Evolutionary conservation across 2,888 invertebrate genomes (phyloP).

Genomic region (Hydrotaea diabolus): DNA sequence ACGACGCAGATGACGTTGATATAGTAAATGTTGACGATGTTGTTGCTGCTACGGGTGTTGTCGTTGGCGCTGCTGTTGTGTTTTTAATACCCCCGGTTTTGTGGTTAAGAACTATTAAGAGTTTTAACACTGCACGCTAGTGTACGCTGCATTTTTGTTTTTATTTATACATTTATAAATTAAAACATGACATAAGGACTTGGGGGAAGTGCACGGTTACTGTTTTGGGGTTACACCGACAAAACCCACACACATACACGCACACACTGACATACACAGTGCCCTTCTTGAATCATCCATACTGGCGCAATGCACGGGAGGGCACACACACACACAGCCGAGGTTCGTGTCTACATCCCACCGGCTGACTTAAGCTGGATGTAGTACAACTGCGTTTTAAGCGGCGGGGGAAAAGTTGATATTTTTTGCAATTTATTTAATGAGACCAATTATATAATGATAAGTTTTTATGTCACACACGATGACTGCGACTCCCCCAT

Average conservation of each 20-base stretch:
- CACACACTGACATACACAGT: neutral
- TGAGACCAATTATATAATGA: slow-evolving; percentile 41
- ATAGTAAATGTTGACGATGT: neutral
- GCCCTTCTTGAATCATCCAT: neutral
- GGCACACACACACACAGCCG: too few species aligned
- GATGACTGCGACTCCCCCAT: neutral
- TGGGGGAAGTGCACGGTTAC: too few species aligned
- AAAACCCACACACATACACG: neutral
- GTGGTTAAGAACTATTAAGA: slow-evolving; percentile 62
- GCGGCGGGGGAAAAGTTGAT: neutral
- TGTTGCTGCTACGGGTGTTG: slow-evolving; percentile 18
- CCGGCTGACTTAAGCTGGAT: neutral
- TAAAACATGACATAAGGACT: slow-evolving; percentile 1
- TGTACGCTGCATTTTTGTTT: neutral
- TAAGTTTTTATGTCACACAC: slow-evolving; percentile 25
- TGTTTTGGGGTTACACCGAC: slow-evolving; percentile 12
- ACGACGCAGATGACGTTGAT: slow-evolving; percentile 15
- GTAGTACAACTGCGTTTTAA: neutral
- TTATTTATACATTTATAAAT: slow-evolving; percentile 17
- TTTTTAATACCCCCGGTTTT: slow-evolving; percentile 47
- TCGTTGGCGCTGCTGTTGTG: slow-evolving; percentile 35
- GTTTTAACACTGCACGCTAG: slow-evolving; percentile 34
- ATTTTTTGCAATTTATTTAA: slow-evolving; percentile 39
- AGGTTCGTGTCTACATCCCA: too few species aligned
- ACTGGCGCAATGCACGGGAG: too few species aligned